Evolutionary conservation across 2,113 vertebrate genomes (phyloP).

Genomic region (Labrus mixtus): DNA sequence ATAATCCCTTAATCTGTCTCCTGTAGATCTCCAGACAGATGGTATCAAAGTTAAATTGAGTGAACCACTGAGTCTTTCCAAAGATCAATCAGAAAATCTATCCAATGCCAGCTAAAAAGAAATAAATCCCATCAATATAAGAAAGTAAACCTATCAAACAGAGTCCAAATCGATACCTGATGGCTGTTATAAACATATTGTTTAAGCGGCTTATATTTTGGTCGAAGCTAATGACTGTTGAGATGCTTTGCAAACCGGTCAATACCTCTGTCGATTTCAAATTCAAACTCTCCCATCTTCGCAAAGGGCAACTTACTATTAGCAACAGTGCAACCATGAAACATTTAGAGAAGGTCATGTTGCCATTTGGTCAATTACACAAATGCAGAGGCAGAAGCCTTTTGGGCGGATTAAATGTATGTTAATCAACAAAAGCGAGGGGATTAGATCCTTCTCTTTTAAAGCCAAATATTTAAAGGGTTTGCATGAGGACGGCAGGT

Average conservation of each 20-base stretch:
- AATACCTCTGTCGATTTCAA: conserved; percentile 35
- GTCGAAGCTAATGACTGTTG: conserved; percentile 3
- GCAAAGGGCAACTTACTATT: conserved; percentile 57
- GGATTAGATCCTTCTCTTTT: conserved; percentile 4
- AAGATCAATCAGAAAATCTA: background rate
- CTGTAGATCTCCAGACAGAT: conserved; percentile 27
- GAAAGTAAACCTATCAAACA: background rate
- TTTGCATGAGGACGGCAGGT: conserved; percentile 7
- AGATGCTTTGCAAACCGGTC: conserved; percentile 22
- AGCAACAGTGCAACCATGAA: background rate
- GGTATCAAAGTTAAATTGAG: conserved; percentile 18
- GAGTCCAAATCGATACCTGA: background rate
- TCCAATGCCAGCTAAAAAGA: background rate
- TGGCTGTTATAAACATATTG: background rate
- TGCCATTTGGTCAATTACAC: conserved; percentile 21
- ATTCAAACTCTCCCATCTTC: conserved; percentile 27
- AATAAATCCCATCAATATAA: background rate
- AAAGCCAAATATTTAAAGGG: conserved; percentile 22
- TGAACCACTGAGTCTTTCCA: background rate
- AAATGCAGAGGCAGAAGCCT: conserved; percentile 22
- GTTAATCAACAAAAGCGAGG: conserved; percentile 21
- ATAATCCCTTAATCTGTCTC: conserved; percentile 32
- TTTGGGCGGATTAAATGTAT: conserved; percentile 38
- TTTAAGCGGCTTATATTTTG: conserved; percentile 34
- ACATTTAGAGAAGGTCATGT: conserved; percentile 46